Evolutionary conservation across 2,113 vertebrate genomes (phyloP).

Genomic region (Hypanus sabinus): DNA sequence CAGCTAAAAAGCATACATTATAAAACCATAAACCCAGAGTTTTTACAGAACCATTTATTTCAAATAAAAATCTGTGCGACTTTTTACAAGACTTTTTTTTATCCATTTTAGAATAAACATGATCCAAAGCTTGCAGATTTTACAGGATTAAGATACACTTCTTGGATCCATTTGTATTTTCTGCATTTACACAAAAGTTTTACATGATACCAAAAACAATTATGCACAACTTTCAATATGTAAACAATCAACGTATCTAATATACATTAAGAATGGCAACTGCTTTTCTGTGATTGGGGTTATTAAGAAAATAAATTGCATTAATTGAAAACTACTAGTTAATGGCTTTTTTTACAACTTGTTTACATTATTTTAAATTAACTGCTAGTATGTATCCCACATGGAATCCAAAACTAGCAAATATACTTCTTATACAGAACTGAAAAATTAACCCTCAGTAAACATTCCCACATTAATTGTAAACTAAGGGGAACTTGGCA

Average conservation of each 20-base stretch:
- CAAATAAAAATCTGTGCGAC: constrained; percentile 34
- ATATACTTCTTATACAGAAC: constrained; percentile 18
- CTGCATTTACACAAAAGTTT: constrained; percentile 35
- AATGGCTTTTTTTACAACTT: constrained; percentile 13
- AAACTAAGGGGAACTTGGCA: constrained; percentile 32
- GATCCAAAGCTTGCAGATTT: constrained; percentile 27
- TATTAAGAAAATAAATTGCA: constrained; percentile 36
- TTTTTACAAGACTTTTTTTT: constrained; percentile 36
- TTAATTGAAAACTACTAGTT: constrained; percentile 32
- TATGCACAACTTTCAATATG: constrained; percentile 33
- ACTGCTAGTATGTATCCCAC: constrained; percentile 10
- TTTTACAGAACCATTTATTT: constrained; percentile 37
- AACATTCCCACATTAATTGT: constrained; percentile 24
- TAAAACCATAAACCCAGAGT: neutral
- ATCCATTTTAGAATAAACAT: constrained; percentile 33
- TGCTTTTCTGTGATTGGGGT: constrained; percentile 14
- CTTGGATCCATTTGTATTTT: constrained; percentile 22
- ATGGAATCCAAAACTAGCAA: constrained; percentile 24
- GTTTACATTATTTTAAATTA: constrained; percentile 19
- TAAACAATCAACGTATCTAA: constrained; percentile 21
- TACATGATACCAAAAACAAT: constrained; percentile 36
- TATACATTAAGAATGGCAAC: constrained; percentile 29
- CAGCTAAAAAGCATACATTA: neutral
- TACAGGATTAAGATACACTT: constrained; percentile 17
- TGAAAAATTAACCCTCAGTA: constrained; percentile 35